Conservation (phyloP, 1,140 invertebrate genomes). For the Neodiprion lecontei region DNA sequence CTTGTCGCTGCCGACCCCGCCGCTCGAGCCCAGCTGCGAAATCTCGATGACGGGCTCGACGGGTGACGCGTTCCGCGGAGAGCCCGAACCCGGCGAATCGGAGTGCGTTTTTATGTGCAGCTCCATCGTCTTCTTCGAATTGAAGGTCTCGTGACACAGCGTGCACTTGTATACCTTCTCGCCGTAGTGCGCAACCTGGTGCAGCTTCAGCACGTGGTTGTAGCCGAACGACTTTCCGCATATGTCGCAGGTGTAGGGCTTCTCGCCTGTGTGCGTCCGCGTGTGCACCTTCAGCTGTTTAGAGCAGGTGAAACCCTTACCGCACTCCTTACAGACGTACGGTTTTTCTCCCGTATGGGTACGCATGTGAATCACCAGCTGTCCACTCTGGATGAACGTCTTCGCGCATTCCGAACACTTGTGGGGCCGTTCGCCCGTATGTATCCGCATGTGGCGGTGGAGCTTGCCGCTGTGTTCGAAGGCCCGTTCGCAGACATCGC, state of each 20-base stretch:
- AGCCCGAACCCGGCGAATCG: conserved; percentile 55
- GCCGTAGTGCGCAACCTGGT: conserved; percentile 90
- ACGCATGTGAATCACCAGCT: conserved; percentile 83
- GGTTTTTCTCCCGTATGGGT: conserved; percentile 92
- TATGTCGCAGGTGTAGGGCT: conserved; percentile 76
- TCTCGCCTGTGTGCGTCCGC: conserved; percentile 85
- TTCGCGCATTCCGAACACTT: conserved; percentile 92
- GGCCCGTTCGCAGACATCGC: conserved; percentile 87
- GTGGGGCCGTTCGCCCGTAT: conserved; percentile 91
- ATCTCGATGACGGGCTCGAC: conserved; percentile 52
- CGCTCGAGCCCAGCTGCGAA: conserved; percentile 34
- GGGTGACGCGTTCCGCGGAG: conserved; percentile 51
- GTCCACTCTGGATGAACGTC: conserved; percentile 89
- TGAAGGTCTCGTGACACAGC: conserved; percentile 87
- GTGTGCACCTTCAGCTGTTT: conserved; percentile 89
- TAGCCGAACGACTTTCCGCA: conserved; percentile 88
- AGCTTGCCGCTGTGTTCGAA: conserved; percentile 93
- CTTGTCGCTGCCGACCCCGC: conserved; percentile 41
- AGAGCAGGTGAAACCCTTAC: conserved; percentile 89
- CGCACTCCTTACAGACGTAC: conserved; percentile 85
- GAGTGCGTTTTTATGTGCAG: conserved; percentile 89
- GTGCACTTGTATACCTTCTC: conserved; percentile 93
- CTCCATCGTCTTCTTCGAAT: conserved; percentile 88
- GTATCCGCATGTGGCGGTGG: conserved; percentile 91
- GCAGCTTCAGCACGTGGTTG: conserved; percentile 87